Evolutionary conservation across 1,140 invertebrate species (phyloP).

Genomic region (Antheraea mylitta): DNA sequence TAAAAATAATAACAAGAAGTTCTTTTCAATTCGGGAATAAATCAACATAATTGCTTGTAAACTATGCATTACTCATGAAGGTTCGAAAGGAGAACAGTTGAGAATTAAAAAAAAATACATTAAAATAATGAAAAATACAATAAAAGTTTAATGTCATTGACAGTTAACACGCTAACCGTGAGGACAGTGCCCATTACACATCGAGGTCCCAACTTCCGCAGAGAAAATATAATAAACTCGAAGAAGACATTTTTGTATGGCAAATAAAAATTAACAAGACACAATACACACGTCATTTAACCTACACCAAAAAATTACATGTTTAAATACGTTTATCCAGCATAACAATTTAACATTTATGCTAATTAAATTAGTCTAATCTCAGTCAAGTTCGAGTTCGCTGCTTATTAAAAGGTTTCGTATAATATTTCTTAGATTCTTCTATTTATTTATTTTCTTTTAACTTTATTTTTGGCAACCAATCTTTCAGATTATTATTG

Average conservation of each 20-base stretch:
- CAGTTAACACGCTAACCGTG: conserved; percentile 1
- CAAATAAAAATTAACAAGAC: conserved; percentile 41
- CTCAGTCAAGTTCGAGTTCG: conserved; percentile 12
- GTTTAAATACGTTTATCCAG: conserved; percentile 41
- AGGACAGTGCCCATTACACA: conserved; percentile 21
- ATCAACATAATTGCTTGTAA: no score
- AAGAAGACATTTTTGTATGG: conserved; percentile 31
- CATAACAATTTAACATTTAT: conserved; percentile 39
- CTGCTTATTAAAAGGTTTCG: conserved; percentile 18
- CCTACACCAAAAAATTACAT: conserved; percentile 45
- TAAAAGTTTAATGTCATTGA: conserved; percentile 21
- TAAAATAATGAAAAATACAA: conserved; percentile 4
- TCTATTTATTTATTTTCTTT: no score
- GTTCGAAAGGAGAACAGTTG: background rate
- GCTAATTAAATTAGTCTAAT: conserved; percentile 41
- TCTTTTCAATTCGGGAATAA: no score
- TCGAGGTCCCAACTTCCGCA: conserved; percentile 19
- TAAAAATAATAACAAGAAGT: no score
- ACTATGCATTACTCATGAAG: no score
- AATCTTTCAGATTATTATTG: no score
- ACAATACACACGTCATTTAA: conserved; percentile 45
- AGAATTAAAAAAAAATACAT: background rate
- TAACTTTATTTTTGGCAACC: no score
- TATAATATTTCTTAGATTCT: background rate
- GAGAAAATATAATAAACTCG: conserved; percentile 13